Conservation (phyloP, 1,140 invertebrate genomes). For the Drusus annulatus region DNA sequence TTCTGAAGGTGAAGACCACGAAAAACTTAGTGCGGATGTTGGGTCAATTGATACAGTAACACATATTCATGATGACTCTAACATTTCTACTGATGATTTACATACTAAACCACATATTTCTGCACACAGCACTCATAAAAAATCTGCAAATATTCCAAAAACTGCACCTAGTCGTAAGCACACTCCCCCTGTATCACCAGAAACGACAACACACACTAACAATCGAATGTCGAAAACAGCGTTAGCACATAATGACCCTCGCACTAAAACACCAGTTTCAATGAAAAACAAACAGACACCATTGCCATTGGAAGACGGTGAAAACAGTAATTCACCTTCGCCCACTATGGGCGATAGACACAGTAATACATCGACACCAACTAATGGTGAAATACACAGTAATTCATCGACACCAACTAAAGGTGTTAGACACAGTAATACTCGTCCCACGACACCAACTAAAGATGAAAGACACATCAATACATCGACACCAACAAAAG, state of each 20-base stretch:
- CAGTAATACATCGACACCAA: not conserved
- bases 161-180: constrained; percentile 27
- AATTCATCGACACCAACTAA: constrained; percentile 1
- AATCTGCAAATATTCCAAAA: not conserved
- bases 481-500: constrained; percentile 9
- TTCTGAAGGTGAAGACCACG: constrained; percentile 61
- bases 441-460: not conserved
- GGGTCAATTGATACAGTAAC: constrained; percentile 34
- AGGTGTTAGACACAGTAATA: not conserved
- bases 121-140: constrained; percentile 37
- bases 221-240: constrained; percentile 27
- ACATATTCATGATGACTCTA: constrained; percentile 31
- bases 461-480: not conserved
- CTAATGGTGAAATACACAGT: not conserved
- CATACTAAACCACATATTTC: not conserved
- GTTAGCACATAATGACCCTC: constrained; percentile 6
- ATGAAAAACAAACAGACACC: constrained; percentile 19
- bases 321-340: not conserved
- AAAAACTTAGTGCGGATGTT: constrained; percentile 28
- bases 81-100: constrained; percentile 6
- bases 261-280: constrained; percentile 32
- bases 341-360: not conserved
- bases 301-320: not conserved
- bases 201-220: not conserved
- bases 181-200: constrained; percentile 14